Percentiles rank a stretch among this genome's conserved stretches.
Conservation (phyloP, 2,888 invertebrate genomes). For the Drosophila atripex region DNA sequence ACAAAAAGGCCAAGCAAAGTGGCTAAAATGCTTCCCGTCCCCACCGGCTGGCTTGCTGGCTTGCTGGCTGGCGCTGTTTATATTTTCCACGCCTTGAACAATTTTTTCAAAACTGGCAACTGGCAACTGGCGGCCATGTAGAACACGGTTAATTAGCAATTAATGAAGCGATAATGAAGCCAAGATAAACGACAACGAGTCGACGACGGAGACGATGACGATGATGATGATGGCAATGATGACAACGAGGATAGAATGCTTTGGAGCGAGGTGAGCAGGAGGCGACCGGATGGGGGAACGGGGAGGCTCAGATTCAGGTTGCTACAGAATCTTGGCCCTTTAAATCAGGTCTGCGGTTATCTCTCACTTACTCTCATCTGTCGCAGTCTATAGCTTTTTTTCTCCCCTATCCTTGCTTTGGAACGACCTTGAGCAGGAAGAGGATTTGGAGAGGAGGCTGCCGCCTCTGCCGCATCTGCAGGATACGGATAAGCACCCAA, state of each 20-base stretch:
- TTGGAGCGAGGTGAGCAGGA: conserved; percentile 16
- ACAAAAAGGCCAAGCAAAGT: conserved; percentile 68
- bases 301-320: conserved; percentile 1
- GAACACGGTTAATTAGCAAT: conserved; percentile 83
- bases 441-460: conserved; percentile 7
- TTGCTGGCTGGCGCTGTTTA: conserved; percentile 40
- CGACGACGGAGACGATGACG: conserved; percentile 25
- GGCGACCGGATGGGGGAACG: not conserved
- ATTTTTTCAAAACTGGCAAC: conserved; percentile 58
- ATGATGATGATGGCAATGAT: conserved; percentile 24
- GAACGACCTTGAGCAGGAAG: conserved; percentile 57
- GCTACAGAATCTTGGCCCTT: conserved; percentile 54
- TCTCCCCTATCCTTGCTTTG: conserved; percentile 11
- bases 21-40: conserved; percentile 9
- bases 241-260: conserved; percentile 25
- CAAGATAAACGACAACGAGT: conserved; percentile 74
- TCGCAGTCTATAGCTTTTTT: conserved; percentile 29
- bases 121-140: conserved; percentile 67
- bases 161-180: conserved; percentile 83
- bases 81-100: conserved; percentile 75
- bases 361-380: conserved; percentile 10
- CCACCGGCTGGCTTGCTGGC: not conserved
- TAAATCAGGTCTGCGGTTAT: conserved; percentile 14
- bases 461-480: conserved; percentile 33
- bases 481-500: conserved; percentile 54